These are phyloP conservation scores for Dryoscopus gambensis DNA, from an alignment of 2,113 vertebrate genomes.

Conservation along the genomic window DNA sequence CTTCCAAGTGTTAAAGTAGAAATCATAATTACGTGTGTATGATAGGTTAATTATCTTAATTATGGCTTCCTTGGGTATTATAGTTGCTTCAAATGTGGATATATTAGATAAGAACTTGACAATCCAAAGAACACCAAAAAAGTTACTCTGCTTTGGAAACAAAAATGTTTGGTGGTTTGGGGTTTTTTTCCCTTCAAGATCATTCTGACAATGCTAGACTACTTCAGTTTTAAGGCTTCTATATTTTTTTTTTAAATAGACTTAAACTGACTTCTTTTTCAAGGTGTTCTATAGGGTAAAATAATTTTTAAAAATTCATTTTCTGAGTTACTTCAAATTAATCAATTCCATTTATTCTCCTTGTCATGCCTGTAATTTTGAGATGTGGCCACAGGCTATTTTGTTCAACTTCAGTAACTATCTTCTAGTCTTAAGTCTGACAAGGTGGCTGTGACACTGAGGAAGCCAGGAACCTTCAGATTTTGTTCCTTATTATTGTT, in stretches of 20 bases:
- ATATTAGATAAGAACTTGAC: neutral
- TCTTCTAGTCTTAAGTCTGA: neutral
- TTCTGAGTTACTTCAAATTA: neutral
- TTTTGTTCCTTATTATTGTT: neutral
- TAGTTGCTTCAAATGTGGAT: neutral
- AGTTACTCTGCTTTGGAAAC: neutral
- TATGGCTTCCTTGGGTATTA: neutral
- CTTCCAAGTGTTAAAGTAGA: neutral
- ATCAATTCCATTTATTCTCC: neutral
- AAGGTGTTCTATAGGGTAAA: neutral
- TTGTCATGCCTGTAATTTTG: neutral
- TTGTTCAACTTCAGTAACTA: neutral
- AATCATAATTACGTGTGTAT: neutral
- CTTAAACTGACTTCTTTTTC: neutral
- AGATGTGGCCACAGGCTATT: neutral
- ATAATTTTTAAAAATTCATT: neutral
- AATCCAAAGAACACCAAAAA: neutral
- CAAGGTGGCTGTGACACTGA: neutral
- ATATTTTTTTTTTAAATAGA: neutral
- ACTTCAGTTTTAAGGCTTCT: neutral
- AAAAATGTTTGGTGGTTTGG: neutral
- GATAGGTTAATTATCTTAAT: slow-evolving; percentile 49
- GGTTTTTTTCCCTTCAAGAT: neutral
- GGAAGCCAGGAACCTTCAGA: neutral
- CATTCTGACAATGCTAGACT: neutral